Evolutionary conservation across 2,888 invertebrate genomes (phyloP), one percentile per base, ranked within the genome.

Genomic region (Psylliodes chrysocephalus): DNA sequence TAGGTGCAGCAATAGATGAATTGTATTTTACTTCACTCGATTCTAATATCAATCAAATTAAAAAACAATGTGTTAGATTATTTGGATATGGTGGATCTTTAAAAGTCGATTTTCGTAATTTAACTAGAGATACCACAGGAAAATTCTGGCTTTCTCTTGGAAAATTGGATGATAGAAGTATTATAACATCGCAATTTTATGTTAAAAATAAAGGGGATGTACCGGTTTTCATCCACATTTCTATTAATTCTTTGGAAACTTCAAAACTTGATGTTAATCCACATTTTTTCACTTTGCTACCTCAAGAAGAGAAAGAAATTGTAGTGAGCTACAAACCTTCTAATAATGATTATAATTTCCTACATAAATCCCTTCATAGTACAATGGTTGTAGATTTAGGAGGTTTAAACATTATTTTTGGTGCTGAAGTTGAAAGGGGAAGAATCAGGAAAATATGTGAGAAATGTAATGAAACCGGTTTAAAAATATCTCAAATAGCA

Each of bases 61-160:
- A 73, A 44, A 77, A 76, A 52, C 79, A 81, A 63, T 72, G 82
- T 75, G 79, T 86, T 73, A 77, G 81, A 74, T 77, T 89, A 5
- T 87, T 82, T 72, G 89, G 87, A 1, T 88, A 87, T 70, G 89
- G 89, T 1, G 89, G 89, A 0, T 83, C 83, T 69, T 83, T 84
- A 0, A 84, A 81, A 68, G 76, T 88, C 0, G 83, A 85, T 17
- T 71, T 71, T 47, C 51, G 57, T 14, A 71, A 71, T 63, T 79
- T 86, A 10, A 81, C 83, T 0, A 85, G 85, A 73, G 88, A 88
- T 51, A 85, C 85, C 0, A 83, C 85, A 1, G 87, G 87, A 2
- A 84, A 84, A 63, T 83, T 85, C 66, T 88, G 87, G 82, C 72
- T 89, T 0, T 85, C 86, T 0, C 79, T 89, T 40, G 89, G 89